Conservation (phyloP, 1,140 invertebrate species). For the Grapholita molesta region DNA sequence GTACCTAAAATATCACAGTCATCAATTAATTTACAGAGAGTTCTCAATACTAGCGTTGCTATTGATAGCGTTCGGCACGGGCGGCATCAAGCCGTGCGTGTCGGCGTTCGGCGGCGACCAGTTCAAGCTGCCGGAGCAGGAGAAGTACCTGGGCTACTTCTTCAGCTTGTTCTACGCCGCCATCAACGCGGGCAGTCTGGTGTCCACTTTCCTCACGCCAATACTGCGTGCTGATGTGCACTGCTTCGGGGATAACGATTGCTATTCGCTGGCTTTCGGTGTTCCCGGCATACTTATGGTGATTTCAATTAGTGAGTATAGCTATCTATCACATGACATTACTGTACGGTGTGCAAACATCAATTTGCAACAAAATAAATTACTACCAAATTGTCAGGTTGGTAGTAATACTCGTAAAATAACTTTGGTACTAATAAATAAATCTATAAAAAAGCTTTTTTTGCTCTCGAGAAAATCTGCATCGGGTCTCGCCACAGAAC, state of each 20-base stretch:
- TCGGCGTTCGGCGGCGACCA: slow-evolving; percentile 98
- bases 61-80: slow-evolving; percentile 93
- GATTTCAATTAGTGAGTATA: slow-evolving; percentile 83
- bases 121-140: slow-evolving; percentile 89
- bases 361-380: too few relatives aligned
- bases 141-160: slow-evolving; percentile 87
- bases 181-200: slow-evolving; percentile 94
- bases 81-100: slow-evolving; percentile 98
- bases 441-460: too few relatives aligned
- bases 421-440: too few relatives aligned
- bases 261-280: slow-evolving; percentile 95
- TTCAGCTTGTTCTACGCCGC: slow-evolving; percentile 97
- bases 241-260: slow-evolving; percentile 90
- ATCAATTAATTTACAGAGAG: slow-evolving; percentile 74
- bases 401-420: too few relatives aligned
- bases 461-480: too few relatives aligned
- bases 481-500: too few relatives aligned
- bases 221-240: slow-evolving; percentile 88
- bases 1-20: too few relatives aligned
- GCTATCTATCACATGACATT: too few relatives aligned
- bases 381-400: too few relatives aligned
- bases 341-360: too few relatives aligned
- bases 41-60: slow-evolving; percentile 88
- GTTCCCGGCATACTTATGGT: slow-evolving; percentile 93
- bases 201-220: slow-evolving; percentile 94